Conservation (phyloP, 37 sponge, comb jelly and placozoan genomes). For the Chondrilla cf. caribensis region DNA sequence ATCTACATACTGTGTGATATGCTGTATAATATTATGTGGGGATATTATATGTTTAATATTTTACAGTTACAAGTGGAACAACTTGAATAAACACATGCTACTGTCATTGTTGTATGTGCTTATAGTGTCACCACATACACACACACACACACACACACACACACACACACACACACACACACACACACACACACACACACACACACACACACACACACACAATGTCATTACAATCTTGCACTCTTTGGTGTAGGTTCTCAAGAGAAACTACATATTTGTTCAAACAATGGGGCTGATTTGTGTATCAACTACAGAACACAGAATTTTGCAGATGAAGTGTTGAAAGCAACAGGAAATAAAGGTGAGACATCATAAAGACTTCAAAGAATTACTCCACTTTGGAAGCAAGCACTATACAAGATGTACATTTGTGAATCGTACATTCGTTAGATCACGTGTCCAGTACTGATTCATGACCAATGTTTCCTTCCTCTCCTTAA, state of each 20-base stretch:
- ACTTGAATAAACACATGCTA: neutral
- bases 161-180: neutral
- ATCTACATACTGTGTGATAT: neutral
- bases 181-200: conserved; percentile 5
- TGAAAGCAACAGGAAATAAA: conserved; percentile 52
- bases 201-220: conserved; percentile 17
- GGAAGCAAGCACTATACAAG: no score
- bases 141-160: neutral
- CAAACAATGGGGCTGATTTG: conserved; percentile 65
- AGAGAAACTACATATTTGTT: conserved; percentile 66
- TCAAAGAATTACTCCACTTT: no score
- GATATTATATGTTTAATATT: no score
- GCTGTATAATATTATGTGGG: no score
- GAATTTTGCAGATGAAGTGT: conserved; percentile 74
- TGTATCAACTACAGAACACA: conserved; percentile 73
- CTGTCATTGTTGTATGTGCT: no score
- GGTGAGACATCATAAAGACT: no score
- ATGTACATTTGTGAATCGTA: no score
- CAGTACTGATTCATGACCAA: no score
- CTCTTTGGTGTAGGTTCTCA: conserved; percentile 44
- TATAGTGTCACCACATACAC: neutral
- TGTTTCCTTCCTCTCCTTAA: neutral
- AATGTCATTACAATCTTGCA: neutral
- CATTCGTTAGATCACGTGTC: no score
- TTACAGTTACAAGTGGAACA: neutral